These are phyloP conservation scores for Philereme transversata DNA, from an alignment of 2,888 invertebrate genomes.

Conservation along the genomic window DNA sequence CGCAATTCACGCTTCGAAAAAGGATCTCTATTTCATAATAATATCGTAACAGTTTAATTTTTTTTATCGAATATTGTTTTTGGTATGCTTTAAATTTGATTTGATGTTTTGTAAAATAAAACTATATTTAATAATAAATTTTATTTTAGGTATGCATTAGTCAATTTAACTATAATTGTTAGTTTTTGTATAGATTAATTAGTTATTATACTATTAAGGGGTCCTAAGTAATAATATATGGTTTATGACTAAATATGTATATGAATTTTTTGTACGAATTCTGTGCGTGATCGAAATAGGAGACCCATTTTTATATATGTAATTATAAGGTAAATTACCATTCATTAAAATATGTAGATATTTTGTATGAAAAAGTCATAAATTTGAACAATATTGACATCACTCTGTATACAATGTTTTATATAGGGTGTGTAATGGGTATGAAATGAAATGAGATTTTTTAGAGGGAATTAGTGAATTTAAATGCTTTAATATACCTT, in stretches of 20 bases:
- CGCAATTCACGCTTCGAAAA: too few species aligned
- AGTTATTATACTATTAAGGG: neutral
- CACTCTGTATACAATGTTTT: too few species aligned
- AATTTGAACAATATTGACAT: too few species aligned
- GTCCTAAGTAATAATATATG: neutral
- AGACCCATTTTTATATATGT: neutral
- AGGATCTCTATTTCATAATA: too few species aligned
- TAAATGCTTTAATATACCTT: too few species aligned
- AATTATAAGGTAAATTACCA: too few species aligned
- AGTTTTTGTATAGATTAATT: conserved; percentile 16
- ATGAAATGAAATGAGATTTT: too few species aligned
- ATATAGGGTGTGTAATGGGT: too few species aligned
- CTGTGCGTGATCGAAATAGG: neutral
- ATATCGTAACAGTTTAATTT: neutral
- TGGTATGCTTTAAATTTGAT: conserved; percentile 5
- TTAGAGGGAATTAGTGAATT: too few species aligned
- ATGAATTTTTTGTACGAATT: neutral
- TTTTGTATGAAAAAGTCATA: too few species aligned
- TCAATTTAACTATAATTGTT: conserved; percentile 20
- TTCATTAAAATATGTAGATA: too few species aligned
- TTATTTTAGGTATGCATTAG: conserved; percentile 6
- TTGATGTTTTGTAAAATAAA: conserved; percentile 15
- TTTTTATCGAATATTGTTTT: neutral
- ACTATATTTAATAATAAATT: neutral
- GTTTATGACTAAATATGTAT: neutral